Evolutionary conservation across 2,888 invertebrate species (phyloP).

Genomic region (Erebia palarica): DNA sequence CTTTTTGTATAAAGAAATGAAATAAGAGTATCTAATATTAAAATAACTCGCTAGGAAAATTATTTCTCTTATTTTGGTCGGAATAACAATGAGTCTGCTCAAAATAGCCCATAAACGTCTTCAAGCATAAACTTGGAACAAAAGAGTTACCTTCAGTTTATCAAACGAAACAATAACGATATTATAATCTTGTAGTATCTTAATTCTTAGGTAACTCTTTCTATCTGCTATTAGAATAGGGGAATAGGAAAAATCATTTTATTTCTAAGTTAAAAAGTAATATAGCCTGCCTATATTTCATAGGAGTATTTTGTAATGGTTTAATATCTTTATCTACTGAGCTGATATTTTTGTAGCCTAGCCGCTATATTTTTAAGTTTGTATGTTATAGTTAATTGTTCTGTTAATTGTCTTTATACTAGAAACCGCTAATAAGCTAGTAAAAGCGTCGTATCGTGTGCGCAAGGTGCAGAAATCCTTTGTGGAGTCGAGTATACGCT

Average conservation of each 20-base stretch:
- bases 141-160: not conserved
- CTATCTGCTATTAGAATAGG: not conserved
- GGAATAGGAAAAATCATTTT: not conserved
- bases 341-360: no score
- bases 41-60: not conserved
- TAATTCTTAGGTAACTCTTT: not conserved
- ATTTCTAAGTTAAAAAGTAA: no score
- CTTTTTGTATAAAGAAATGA: not conserved
- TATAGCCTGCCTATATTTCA: no score
- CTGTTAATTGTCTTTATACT: no score
- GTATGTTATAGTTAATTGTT: no score
- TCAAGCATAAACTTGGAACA: not conserved
- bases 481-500: no score
- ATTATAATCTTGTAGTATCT: slow-evolving; percentile 5
- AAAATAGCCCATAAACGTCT: not conserved
- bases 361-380: no score
- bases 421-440: no score
- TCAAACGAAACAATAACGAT: slow-evolving; percentile 1
- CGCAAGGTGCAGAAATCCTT: no score
- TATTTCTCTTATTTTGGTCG: not conserved
- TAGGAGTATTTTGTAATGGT: no score
- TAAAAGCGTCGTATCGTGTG: no score
- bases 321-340: no score
- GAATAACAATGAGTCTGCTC: not conserved
- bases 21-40: not conserved